Conservation (phyloP, 2,888 invertebrate species). For the Lissocephala sabroskyi region DNA sequence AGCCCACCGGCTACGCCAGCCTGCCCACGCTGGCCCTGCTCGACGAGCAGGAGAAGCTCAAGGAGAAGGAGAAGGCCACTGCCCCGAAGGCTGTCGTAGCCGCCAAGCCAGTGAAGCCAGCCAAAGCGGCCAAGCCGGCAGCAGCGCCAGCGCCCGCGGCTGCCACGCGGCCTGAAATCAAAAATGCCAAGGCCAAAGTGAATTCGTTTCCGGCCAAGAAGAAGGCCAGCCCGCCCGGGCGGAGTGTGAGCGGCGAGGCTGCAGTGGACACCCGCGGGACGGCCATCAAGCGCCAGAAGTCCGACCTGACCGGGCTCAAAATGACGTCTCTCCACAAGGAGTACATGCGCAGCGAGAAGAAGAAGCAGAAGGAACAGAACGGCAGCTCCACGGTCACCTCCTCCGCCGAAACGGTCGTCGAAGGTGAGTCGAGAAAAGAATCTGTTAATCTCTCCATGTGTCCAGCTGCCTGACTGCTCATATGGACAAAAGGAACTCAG, state of each 20-base stretch:
- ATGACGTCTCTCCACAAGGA: constrained; percentile 72
- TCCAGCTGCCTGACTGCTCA: too few species aligned
- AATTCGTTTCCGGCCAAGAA: constrained; percentile 58
- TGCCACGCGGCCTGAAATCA: constrained; percentile 61
- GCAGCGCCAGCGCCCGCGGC: constrained; percentile 33
- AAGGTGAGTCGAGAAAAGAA: constrained; percentile 32
- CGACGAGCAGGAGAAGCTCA: constrained; percentile 68
- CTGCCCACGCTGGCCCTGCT: constrained; percentile 79
- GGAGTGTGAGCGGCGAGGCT: constrained; percentile 13
- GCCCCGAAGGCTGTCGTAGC: constrained; percentile 5
- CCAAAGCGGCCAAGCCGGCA: constrained; percentile 16
- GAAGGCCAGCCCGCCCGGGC: constrained; percentile 18
- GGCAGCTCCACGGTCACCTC: constrained; percentile 27
- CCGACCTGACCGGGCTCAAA: constrained; percentile 77
- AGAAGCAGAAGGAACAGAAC: constrained; percentile 40
- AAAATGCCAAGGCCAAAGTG: constrained; percentile 70
- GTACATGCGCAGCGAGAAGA: constrained; percentile 71
- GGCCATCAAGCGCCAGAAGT: constrained; percentile 75
- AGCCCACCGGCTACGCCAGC: constrained; percentile 87
- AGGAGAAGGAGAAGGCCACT: constrained; percentile 45
- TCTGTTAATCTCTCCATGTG: too few species aligned
- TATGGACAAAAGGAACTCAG: too few species aligned
- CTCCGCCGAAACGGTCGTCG: constrained; percentile 42
- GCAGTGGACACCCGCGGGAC: constrained; percentile 42
- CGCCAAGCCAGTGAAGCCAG: constrained; percentile 8